These are phyloP conservation scores for Rhadinocentrus ornatus DNA, from an alignment of 2,797 vertebrate species.

Conservation along the genomic window DNA sequence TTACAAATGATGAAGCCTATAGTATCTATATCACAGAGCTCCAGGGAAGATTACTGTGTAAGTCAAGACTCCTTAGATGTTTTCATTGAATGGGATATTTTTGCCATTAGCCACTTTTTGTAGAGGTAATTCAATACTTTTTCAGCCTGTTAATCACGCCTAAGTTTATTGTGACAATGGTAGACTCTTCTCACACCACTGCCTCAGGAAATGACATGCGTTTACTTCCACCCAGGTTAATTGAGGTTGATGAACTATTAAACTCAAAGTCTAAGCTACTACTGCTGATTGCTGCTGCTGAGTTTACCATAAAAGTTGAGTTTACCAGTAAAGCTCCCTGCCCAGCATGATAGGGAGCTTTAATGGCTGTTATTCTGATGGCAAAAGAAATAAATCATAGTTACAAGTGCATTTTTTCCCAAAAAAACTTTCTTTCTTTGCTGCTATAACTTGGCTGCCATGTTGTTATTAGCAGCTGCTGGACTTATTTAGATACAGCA, in stretches of 20 bases:
- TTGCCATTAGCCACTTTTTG: neutral
- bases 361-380: neutral
- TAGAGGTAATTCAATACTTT: conserved; percentile 17
- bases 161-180: conserved; percentile 1
- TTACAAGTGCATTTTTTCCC: neutral
- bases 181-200: conserved; percentile 3
- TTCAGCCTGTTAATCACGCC: conserved; percentile 3
- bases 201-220: conserved; percentile 15
- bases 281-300: neutral
- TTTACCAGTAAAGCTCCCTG: neutral
- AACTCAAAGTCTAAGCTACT: neutral
- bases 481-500: neutral
- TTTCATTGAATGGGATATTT: conserved; percentile 18
- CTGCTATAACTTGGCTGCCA: neutral
- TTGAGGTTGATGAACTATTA: conserved; percentile 1
- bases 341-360: neutral
- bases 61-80: conserved; percentile 10
- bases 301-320: neutral
- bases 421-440: neutral
- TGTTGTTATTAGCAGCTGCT: neutral
- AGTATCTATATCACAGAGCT: conserved; percentile 3
- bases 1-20: conserved; percentile 4
- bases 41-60: conserved; percentile 7
- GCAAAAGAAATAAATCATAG: neutral
- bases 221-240: conserved; percentile 7